Conservation (phyloP, 2,888 invertebrate species). For the Nasonovia ribisnigri region DNA sequence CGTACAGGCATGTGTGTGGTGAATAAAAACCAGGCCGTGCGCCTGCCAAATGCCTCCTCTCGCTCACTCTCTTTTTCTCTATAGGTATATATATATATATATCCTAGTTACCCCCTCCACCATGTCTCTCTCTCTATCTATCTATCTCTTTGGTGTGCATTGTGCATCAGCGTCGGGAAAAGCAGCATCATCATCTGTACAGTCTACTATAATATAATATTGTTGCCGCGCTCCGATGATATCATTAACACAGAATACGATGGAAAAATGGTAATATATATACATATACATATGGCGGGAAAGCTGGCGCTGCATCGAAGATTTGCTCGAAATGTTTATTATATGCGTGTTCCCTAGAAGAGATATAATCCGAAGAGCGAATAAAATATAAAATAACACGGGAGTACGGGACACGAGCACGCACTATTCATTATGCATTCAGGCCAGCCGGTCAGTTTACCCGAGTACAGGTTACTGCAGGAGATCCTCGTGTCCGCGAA, state of each 20-base stretch:
- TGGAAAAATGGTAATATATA: neutral
- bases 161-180: neutral
- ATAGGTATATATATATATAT: neutral
- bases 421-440: conserved; percentile 31
- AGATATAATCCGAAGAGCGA: neutral
- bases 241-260: neutral
- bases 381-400: neutral
- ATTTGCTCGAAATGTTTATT: neutral
- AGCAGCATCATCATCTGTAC: neutral
- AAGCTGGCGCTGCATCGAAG: neutral
- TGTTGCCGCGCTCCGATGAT: neutral
- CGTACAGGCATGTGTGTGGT: conserved; percentile 16
- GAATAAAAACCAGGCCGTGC: conserved; percentile 35
- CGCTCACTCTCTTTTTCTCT: neutral
- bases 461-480: neutral
- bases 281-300: neutral
- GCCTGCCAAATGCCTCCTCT: conserved; percentile 40
- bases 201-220: neutral
- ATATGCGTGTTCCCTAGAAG: neutral
- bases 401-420: neutral
- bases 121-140: neutral
- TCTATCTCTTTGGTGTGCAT: neutral
- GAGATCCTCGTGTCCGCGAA: neutral
- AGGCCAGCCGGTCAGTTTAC: neutral
- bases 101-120: neutral